A percentile compares a stretch with the other conserved stretches of the same genome.
Conservation (phyloP, 2,113 vertebrate genomes). For the Nycticryphes semicollaris region DNA sequence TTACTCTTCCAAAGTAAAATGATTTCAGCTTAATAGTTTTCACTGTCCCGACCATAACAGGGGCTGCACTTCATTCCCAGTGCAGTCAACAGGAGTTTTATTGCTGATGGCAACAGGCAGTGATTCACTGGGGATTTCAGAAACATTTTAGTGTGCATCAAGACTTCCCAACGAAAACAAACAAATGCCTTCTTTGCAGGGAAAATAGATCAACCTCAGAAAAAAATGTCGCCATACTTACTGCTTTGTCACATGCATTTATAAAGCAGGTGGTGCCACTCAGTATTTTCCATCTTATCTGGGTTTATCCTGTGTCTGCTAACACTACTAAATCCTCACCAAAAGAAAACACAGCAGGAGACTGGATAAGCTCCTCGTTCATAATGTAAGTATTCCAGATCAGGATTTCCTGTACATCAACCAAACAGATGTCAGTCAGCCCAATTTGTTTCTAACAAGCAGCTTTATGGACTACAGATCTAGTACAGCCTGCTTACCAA, state of each 20-base stretch:
- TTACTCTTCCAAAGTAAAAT: background rate
- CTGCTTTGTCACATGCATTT: background rate
- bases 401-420: background rate
- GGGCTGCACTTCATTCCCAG: background rate
- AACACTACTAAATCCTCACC: background rate
- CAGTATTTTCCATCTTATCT: conserved; percentile 13
- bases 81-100: background rate
- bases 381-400: background rate
- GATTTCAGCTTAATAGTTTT: background rate
- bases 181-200: background rate
- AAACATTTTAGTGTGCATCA: conserved; percentile 11
- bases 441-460: background rate
- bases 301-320: background rate
- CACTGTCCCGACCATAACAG: background rate
- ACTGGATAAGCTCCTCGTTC: background rate
- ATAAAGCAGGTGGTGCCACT: background rate
- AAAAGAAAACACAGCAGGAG: background rate
- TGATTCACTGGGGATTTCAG: background rate
- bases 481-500: background rate
- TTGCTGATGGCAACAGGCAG: background rate
- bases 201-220: background rate
- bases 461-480: background rate
- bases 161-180: conserved; percentile 17
- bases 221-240: background rate
- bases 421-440: background rate